Conservation (phyloP, 92 coral and sea anemone genomes). For the Nematostella vectensis region DNA sequence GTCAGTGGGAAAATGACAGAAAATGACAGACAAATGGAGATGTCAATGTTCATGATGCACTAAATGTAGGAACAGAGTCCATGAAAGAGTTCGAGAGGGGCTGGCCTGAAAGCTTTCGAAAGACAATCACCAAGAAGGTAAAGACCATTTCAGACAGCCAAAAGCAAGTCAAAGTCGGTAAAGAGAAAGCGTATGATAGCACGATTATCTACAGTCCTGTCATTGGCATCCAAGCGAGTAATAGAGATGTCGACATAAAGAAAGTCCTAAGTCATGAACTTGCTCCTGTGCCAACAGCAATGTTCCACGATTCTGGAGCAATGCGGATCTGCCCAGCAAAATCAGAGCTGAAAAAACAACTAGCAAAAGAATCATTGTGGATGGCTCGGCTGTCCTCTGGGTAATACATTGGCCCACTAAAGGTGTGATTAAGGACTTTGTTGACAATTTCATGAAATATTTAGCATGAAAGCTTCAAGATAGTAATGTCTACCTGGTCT, state of each 20-base stretch:
- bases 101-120: constrained; percentile 35
- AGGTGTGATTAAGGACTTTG: constrained; percentile 27
- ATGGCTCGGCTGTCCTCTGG: constrained; percentile 62
- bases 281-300: constrained; percentile 53
- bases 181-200: constrained; percentile 32
- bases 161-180: constrained; percentile 35
- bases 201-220: constrained; percentile 40
- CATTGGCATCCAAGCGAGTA: constrained; percentile 39
- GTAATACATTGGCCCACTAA: constrained; percentile 47
- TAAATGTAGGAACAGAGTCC: constrained; percentile 26
- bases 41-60: constrained; percentile 38
- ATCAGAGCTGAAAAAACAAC: constrained; percentile 45
- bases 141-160: constrained; percentile 24
- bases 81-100: constrained; percentile 40
- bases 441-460: constrained; percentile 36
- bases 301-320: constrained; percentile 48
- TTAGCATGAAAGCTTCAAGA: constrained; percentile 26
- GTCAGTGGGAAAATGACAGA: constrained; percentile 47
- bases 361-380: constrained; percentile 31
- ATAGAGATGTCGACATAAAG: constrained; percentile 33
- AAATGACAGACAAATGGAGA: too few species aligned
- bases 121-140: constrained; percentile 32
- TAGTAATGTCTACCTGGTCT: constrained; percentile 44
- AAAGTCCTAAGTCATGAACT: constrained; percentile 36
- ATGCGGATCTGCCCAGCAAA: constrained; percentile 42